A percentile compares a stretch with the other conserved stretches of the same genome.
phyloP scores from a whole-genome alignment of 2,888 invertebrate genomes.

The Cactoblastis cactorum region DNA sequence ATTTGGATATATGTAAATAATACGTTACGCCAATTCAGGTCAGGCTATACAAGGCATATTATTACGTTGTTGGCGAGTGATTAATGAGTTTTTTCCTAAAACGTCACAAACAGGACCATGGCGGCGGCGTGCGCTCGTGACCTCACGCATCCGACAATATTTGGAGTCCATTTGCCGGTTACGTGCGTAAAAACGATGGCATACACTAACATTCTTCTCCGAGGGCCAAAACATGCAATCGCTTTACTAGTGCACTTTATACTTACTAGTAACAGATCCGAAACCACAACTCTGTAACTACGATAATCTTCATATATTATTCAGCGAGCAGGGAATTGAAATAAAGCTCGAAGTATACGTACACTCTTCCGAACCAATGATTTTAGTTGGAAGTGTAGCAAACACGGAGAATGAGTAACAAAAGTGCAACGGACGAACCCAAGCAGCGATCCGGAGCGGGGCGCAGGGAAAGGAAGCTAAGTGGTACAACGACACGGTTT shows the following conservation, averaged over 20 bases:
- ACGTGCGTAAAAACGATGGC: slow-evolving; percentile 63
- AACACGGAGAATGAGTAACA: slow-evolving; percentile 35
- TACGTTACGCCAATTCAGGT: background rate
- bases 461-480: slow-evolving; percentile 24
- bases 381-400: slow-evolving; percentile 18
- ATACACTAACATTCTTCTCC: slow-evolving; percentile 51
- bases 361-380: background rate
- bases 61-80: slow-evolving; percentile 31
- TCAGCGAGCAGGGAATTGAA: background rate
- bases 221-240: slow-evolving; percentile 38
- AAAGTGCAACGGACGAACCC: slow-evolving; percentile 44
- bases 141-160: slow-evolving; percentile 61
- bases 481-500: slow-evolving; percentile 44
- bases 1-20: background rate
- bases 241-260: slow-evolving; percentile 27
- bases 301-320: background rate
- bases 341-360: background rate
- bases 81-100: slow-evolving; percentile 43
- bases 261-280: background rate
- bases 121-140: slow-evolving; percentile 53
- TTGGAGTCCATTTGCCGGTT: slow-evolving; percentile 52
- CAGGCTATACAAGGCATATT: slow-evolving; percentile 13
- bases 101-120: slow-evolving; percentile 22
- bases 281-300: background rate
- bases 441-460: slow-evolving; percentile 47